Percentiles rank a stretch among this genome's conserved stretches.
phyloP scores from a whole-genome alignment of 2,797 vertebrate genomes.

The Scomberomorus guttatus region DNA sequence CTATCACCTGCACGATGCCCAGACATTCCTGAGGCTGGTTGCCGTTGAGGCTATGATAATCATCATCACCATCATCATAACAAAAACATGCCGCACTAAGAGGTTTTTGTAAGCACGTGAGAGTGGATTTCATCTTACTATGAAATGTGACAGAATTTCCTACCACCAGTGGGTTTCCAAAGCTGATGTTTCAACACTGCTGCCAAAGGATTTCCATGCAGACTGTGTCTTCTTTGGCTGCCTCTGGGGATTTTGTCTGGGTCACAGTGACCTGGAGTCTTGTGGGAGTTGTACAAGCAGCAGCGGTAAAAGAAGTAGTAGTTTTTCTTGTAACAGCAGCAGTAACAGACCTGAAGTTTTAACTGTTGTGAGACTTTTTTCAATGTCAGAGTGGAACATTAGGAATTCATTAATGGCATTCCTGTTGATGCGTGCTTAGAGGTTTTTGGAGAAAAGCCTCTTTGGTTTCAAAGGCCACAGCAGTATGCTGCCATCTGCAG shows the following conservation, averaged over 20 bases:
- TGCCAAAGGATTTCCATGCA: constrained; percentile 58
- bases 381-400: constrained; percentile 29
- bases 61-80: constrained; percentile 40
- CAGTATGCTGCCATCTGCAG: constrained; percentile 84
- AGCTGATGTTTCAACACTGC: constrained; percentile 35
- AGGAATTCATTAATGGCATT: constrained; percentile 54
- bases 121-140: constrained; percentile 48
- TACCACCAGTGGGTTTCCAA: constrained; percentile 27
- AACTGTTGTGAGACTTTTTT: constrained; percentile 26
- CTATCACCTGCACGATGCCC: constrained; percentile 70
- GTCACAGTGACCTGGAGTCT: constrained; percentile 65
- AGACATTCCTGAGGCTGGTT: constrained; percentile 63
- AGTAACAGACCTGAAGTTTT: constrained; percentile 18
- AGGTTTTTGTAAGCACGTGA: constrained; percentile 33
- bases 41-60: constrained; percentile 30
- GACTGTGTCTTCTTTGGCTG: constrained; percentile 61
- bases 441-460: constrained; percentile 50
- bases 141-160: constrained; percentile 62
- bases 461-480: constrained; percentile 66
- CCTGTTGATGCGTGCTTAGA: constrained; percentile 37
- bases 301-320: constrained; percentile 39
- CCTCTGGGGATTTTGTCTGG: constrained; percentile 69
- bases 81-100: constrained; percentile 29
- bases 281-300: constrained; percentile 49
- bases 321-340: constrained; percentile 36